Evolutionary conservation across 2,113 vertebrate genomes (phyloP), one percentile per base, ranked within the genome.

Genomic region (Columba janthina): DNA sequence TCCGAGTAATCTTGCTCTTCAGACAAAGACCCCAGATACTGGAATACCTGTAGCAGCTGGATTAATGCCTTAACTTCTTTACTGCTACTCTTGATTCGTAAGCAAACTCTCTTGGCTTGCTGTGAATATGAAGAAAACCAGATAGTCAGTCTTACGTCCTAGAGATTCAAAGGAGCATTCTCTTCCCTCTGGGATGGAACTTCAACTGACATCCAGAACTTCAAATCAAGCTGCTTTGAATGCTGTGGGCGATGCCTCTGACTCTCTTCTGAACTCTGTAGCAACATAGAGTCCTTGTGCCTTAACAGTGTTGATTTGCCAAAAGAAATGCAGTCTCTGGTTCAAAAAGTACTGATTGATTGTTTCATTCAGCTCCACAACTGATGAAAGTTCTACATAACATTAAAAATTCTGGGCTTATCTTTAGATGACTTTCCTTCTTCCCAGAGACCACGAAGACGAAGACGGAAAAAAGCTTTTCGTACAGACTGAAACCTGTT

Each of bases 401-500:
- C 77, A 69, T 84, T 87, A 87, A 82, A 95, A 91, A 96, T 88
- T 91, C 92, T 57, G 64, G 66, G 50, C 62, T 92, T 92, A 82
- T 60, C 38, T 70, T 77, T 71, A 78, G 53, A 64, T 89, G 80
- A 89, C 66, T 96, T 94, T 93, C 62, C 83, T 88, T 95, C 85
- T 87, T 94, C 92, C 31, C 66, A 75, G 90, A 78, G 38, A 58
- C 61, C 78, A 40, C 8, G 3, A 81, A 89, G 85, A 96, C 85
- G 94, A 81, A 95, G 71, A 85, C 61, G 87, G 73, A 71, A 78
- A 87, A 94, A 93, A 85, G 15, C 34, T 72, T 97, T 93, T 94
- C 85, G 38, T 73, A 72, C 69, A 85, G 66, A 69, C 77, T 88
- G 85, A 94, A 96, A 81, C 77, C 53, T 72, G 62, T 85, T 94